These are phyloP conservation scores for Solenopsis fugax DNA, from an alignment of 1,140 invertebrate genomes.

Conservation along the genomic window DNA sequence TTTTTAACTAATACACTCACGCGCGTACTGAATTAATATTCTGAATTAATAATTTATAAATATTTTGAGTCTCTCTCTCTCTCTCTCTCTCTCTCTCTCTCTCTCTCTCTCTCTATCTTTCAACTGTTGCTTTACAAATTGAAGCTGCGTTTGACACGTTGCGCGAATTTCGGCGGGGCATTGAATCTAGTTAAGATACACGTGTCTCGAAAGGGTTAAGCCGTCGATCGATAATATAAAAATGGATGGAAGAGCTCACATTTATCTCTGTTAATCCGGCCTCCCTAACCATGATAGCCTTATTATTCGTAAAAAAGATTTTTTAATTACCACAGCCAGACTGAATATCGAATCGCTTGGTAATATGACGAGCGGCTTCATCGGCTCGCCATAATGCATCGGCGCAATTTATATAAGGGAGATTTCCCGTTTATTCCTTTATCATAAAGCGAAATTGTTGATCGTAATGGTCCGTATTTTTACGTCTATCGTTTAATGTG, in stretches of 20 bases:
- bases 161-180: background rate
- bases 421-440: slow-evolving; percentile 34
- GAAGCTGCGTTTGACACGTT: background rate
- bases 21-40: background rate
- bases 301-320: slow-evolving; percentile 60
- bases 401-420: slow-evolving; percentile 27
- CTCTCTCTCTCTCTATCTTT: background rate
- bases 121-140: background rate
- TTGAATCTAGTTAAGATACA: slow-evolving; percentile 34
- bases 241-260: slow-evolving; percentile 17
- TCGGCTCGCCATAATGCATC: slow-evolving; percentile 51
- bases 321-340: slow-evolving; percentile 54
- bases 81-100: background rate
- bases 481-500: slow-evolving; percentile 25
- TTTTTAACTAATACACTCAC: background rate
- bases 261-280: slow-evolving; percentile 32
- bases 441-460: slow-evolving; percentile 29
- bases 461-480: slow-evolving; percentile 31
- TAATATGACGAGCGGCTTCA: slow-evolving; percentile 39
- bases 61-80: background rate
- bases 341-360: slow-evolving; percentile 44
- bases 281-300: slow-evolving; percentile 21
- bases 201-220: slow-evolving; percentile 28
- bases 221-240: slow-evolving; percentile 25
- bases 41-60: slow-evolving; percentile 6